Evolutionary conservation across 2,797 vertebrate species (phyloP).

Genomic region (Peromyscus eremicus): DNA sequence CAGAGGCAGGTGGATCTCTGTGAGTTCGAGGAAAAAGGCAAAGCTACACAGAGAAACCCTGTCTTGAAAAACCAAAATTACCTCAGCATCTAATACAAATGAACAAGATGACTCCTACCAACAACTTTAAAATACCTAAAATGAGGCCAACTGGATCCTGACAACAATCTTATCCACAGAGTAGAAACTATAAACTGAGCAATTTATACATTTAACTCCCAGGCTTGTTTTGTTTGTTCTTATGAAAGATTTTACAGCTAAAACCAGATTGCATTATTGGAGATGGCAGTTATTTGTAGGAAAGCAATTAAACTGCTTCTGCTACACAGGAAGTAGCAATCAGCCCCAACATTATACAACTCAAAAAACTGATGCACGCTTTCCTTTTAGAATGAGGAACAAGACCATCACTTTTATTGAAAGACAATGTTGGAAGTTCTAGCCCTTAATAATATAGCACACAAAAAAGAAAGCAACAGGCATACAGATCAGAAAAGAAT

Average conservation of each 20-base stretch:
- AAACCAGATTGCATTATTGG: neutral
- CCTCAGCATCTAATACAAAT: slow-evolving; percentile 38
- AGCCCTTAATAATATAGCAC: neutral
- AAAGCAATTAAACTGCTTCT: slow-evolving; percentile 3
- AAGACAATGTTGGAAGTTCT: slow-evolving; percentile 18
- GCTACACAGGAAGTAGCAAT: slow-evolving; percentile 9
- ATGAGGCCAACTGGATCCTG: slow-evolving; percentile 15
- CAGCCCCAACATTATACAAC: slow-evolving; percentile 1
- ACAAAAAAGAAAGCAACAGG: slow-evolving; percentile 13
- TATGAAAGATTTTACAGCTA: slow-evolving; percentile 23
- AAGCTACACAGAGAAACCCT: too few species aligned
- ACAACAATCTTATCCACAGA: slow-evolving; percentile 30
- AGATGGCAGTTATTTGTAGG: neutral
- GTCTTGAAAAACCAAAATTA: neutral
- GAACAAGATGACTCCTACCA: slow-evolving; percentile 5
- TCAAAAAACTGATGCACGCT: slow-evolving; percentile 15
- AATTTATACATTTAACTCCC: slow-evolving; percentile 49
- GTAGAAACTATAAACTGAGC: slow-evolving; percentile 34
- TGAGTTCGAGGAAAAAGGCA: too few species aligned
- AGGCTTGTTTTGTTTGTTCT: slow-evolving; percentile 22
- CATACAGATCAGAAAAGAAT: slow-evolving; percentile 43
- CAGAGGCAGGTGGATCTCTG: too few species aligned
- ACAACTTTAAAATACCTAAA: slow-evolving; percentile 60
- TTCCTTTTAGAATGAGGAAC: slow-evolving; percentile 38
- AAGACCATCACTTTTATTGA: slow-evolving; percentile 51